A percentile compares a stretch with the other conserved stretches of the same genome.
phyloP scores from a whole-genome alignment of 2,888 invertebrate species.

The Brachycybe producta region DNA sequence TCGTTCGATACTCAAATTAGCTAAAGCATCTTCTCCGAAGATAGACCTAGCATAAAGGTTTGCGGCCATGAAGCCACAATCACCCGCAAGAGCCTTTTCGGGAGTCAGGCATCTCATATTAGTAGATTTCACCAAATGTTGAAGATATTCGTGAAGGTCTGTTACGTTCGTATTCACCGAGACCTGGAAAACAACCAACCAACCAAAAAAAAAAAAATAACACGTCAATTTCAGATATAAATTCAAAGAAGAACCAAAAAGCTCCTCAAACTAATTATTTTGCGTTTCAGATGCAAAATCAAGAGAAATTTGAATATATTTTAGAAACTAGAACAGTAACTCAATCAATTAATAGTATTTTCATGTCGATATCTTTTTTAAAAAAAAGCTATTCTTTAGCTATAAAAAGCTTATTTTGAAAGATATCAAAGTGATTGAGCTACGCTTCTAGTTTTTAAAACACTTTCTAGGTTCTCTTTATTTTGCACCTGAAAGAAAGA shows the following conservation, averaged over 20 bases:
- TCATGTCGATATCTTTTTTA: too few relatives aligned
- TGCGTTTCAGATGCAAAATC: too few relatives aligned
- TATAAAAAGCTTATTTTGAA: too few relatives aligned
- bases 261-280: too few relatives aligned
- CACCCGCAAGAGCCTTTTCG: constrained; percentile 88
- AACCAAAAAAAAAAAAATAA: background rate
- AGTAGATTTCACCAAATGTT: constrained; percentile 81
- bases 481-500: too few relatives aligned
- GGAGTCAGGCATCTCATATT: constrained; percentile 99
- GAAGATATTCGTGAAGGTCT: constrained; percentile 82
- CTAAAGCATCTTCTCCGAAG: constrained; percentile 96
- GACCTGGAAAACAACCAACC: constrained; percentile 38
- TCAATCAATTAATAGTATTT: too few relatives aligned
- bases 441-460: too few relatives aligned
- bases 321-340: too few relatives aligned
- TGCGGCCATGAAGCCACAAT: constrained; percentile 99
- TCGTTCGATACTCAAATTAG: constrained; percentile 96
- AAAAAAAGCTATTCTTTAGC: too few relatives aligned
- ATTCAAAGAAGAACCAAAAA: background rate
- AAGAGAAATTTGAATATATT: too few relatives aligned
- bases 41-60: constrained; percentile 98
- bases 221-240: background rate
- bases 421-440: too few relatives aligned
- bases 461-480: too few relatives aligned
- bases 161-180: constrained; percentile 87